A percentile compares a stretch with the other conserved stretches of the same genome.
Conservation (phyloP, 2,888 invertebrate species). For the Dastarcus helophoroides region DNA sequence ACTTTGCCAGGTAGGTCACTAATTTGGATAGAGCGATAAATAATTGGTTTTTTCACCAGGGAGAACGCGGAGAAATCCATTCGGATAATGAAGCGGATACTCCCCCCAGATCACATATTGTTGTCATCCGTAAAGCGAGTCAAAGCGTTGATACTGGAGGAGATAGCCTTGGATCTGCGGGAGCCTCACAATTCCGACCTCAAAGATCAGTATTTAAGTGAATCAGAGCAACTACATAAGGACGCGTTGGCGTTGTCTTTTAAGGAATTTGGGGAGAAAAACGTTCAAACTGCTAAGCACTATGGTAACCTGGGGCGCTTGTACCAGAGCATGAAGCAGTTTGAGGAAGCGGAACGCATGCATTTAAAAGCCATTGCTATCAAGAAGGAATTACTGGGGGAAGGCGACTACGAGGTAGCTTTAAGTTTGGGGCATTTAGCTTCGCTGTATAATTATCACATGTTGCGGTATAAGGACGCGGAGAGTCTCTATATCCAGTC, state of each 20-base stretch:
- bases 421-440: slow-evolving; percentile 88
- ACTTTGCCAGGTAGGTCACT: slow-evolving; percentile 60
- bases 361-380: slow-evolving; percentile 87
- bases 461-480: slow-evolving; percentile 76
- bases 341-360: slow-evolving; percentile 80
- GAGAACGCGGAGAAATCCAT: slow-evolving; percentile 77
- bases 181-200: slow-evolving; percentile 17
- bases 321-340: slow-evolving; percentile 87
- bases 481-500: slow-evolving; percentile 79
- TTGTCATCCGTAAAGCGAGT: slow-evolving; percentile 83
- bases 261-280: slow-evolving; percentile 81
- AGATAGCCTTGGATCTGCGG: slow-evolving; percentile 78
- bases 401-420: slow-evolving; percentile 74
- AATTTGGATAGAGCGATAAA: not conserved
- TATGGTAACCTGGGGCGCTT: slow-evolving; percentile 90
- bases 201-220: slow-evolving; percentile 47
- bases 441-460: slow-evolving; percentile 90
- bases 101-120: slow-evolving; percentile 74
- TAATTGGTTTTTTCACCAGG: slow-evolving; percentile 33
- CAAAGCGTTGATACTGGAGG: slow-evolving; percentile 85
- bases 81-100: slow-evolving; percentile 63
- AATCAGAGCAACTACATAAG: slow-evolving; percentile 76
- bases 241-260: slow-evolving; percentile 69
- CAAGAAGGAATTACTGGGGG: slow-evolving; percentile 77
- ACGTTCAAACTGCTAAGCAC: slow-evolving; percentile 92